Percentiles rank a stretch among this genome's conserved stretches.
Evolutionary conservation across 1,140 invertebrate species (phyloP).

Genomic region (Drosophila sechellia): DNA sequence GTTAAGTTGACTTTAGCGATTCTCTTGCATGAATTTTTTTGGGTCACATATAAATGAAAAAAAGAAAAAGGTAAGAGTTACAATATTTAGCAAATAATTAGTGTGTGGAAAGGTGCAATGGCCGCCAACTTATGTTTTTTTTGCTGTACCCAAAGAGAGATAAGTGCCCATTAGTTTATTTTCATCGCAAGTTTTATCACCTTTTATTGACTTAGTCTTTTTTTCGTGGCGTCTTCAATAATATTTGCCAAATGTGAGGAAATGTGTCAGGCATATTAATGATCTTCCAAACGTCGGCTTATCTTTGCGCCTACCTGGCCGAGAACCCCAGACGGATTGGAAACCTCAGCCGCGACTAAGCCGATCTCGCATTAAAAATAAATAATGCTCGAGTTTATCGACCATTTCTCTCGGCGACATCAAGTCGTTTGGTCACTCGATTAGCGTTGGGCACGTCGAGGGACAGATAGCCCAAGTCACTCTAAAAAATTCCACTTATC

Average conservation of each 20-base stretch:
- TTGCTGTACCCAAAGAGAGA: constrained; percentile 1
- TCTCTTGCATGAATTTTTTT: no score
- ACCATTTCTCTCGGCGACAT: constrained; percentile 31
- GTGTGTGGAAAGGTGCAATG: constrained; percentile 17
- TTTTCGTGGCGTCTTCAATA: constrained; percentile 22
- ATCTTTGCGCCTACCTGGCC: constrained; percentile 21
- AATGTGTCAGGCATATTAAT: constrained; percentile 71
- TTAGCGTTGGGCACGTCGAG: constrained; percentile 42
- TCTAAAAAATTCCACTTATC: background rate
- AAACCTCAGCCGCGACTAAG: constrained; percentile 16
- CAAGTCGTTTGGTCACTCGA: constrained; percentile 19
- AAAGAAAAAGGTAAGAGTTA: background rate
- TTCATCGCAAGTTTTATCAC: constrained; percentile 37
- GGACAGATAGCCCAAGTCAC: constrained; percentile 15
- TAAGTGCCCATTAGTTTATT: constrained; percentile 3
- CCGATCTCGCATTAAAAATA: constrained; percentile 42
- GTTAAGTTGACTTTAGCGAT: no score
- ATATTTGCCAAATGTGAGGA: constrained; percentile 34
- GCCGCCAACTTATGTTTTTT: background rate
- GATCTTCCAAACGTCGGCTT: constrained; percentile 31
- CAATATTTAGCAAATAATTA: background rate
- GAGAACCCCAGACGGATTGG: constrained; percentile 2
- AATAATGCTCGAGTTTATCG: constrained; percentile 62
- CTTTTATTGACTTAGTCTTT: background rate
- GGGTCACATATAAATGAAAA: background rate